Conservation (phyloP, 2,888 invertebrate species). For the Crepidodera aurea region DNA sequence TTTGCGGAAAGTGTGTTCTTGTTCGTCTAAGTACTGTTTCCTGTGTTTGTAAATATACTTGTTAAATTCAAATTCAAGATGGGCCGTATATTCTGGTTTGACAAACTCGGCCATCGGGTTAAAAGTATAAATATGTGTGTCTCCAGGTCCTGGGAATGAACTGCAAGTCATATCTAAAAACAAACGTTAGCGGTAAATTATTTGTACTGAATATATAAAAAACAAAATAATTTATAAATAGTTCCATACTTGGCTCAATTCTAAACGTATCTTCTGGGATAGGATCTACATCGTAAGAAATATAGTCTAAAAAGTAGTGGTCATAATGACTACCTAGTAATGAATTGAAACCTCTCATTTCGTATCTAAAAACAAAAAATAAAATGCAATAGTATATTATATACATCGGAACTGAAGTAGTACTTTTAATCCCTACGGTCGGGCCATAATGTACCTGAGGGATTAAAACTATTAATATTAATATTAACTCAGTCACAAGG, state of each 20-base stretch:
- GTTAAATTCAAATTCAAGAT: conserved; percentile 79
- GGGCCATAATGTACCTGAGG: too few species aligned
- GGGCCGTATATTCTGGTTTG: conserved; percentile 72
- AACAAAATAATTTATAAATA: too few species aligned
- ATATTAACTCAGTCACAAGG: too few species aligned
- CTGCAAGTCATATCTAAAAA: conserved; percentile 72
- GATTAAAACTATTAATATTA: too few species aligned
- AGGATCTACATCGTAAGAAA: conserved; percentile 70
- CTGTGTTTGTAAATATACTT: conserved; percentile 78
- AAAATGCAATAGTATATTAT: too few species aligned
- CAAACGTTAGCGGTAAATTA: too few species aligned
- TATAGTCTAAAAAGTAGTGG: conserved; percentile 89
- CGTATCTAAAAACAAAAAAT: conserved; percentile 70
- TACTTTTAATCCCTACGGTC: too few species aligned
- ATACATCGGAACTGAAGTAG: too few species aligned
- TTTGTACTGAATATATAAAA: too few species aligned
- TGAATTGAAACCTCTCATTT: conserved; percentile 93
- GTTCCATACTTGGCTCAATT: conserved; percentile 71
- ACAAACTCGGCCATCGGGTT: conserved; percentile 95
- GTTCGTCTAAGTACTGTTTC: conserved; percentile 70
- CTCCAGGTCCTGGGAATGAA: conserved; percentile 88
- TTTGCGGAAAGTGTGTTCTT: conserved; percentile 75
- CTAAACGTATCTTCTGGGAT: conserved; percentile 76
- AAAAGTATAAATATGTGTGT: conserved; percentile 78
- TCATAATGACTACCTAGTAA: conserved; percentile 96